These are phyloP conservation scores for Lottia scabra DNA, from an alignment of 2,888 invertebrate genomes.

Conservation along the genomic window DNA sequence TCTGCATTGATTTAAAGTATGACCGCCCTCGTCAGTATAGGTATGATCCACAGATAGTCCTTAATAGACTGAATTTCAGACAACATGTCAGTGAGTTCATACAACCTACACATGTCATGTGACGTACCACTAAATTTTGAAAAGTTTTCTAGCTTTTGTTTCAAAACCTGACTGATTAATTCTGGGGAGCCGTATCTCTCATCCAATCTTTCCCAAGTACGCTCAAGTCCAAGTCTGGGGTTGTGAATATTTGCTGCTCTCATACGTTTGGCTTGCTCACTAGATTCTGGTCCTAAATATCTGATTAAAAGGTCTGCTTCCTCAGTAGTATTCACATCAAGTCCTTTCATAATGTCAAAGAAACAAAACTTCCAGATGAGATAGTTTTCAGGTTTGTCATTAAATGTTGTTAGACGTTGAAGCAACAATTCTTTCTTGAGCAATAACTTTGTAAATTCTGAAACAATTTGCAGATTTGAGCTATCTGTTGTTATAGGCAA, in stretches of 20 bases:
- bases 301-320: conserved; percentile 21
- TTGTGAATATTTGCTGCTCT: conserved; percentile 23
- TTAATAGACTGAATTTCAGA: conserved; percentile 29
- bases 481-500: too few species aligned
- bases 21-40: conserved; percentile 8
- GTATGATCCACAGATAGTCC: conserved; percentile 28
- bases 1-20: conserved; percentile 20
- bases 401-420: too few species aligned
- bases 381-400: conserved; percentile 15
- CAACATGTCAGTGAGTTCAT: conserved; percentile 29
- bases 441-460: too few species aligned
- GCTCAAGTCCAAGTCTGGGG: conserved; percentile 13
- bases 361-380: conserved; percentile 14
- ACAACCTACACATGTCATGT: conserved; percentile 24
- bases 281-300: conserved; percentile 24
- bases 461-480: too few species aligned
- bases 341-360: conserved; percentile 10
- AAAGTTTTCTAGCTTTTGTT: conserved; percentile 26
- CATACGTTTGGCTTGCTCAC: conserved; percentile 20
- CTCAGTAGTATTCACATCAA: conserved; percentile 11
- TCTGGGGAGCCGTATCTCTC: conserved; percentile 31
- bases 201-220: conserved; percentile 26
- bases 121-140: conserved; percentile 21
- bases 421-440: too few species aligned
- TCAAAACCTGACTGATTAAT: conserved; percentile 21